A percentile compares a stretch with the other conserved stretches of the same genome.
Conservation (phyloP, 2,797 vertebrate species). For the Cynopterus sphinx region DNA sequence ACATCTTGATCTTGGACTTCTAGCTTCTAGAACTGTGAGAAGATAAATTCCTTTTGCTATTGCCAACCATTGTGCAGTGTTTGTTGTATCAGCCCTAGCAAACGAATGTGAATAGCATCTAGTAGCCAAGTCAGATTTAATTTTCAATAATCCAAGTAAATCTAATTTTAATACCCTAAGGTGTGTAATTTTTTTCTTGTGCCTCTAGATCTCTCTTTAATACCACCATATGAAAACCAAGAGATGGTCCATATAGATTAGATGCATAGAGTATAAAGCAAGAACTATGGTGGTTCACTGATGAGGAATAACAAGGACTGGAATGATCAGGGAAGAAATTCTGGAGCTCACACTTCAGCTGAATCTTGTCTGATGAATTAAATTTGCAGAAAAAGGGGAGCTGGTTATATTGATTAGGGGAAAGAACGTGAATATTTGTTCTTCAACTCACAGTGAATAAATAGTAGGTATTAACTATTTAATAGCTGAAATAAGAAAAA, state of each 20-base stretch:
- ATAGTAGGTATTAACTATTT: background rate
- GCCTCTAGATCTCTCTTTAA: background rate
- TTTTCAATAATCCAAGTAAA: constrained; percentile 3
- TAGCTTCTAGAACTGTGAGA: background rate
- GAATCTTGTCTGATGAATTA: background rate
- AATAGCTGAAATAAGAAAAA: background rate
- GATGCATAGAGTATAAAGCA: background rate
- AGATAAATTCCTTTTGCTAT: background rate
- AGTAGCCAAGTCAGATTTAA: background rate
- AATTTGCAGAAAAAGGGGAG: background rate
- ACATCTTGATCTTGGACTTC: background rate
- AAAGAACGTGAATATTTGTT: background rate
- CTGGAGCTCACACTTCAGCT: background rate
- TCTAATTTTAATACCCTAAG: background rate
- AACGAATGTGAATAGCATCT: background rate
- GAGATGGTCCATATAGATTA: background rate
- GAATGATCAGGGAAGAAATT: background rate
- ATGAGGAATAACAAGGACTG: background rate
- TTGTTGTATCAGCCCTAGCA: background rate
- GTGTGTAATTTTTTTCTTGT: background rate
- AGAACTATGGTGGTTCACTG: background rate
- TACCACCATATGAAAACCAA: background rate
- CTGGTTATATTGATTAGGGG: background rate
- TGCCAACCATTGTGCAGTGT: background rate
- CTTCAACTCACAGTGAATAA: background rate